Base-by-base conservation (phyloP, 2,113 vertebrate species). In the Cinclus mexicanus region DNA sequence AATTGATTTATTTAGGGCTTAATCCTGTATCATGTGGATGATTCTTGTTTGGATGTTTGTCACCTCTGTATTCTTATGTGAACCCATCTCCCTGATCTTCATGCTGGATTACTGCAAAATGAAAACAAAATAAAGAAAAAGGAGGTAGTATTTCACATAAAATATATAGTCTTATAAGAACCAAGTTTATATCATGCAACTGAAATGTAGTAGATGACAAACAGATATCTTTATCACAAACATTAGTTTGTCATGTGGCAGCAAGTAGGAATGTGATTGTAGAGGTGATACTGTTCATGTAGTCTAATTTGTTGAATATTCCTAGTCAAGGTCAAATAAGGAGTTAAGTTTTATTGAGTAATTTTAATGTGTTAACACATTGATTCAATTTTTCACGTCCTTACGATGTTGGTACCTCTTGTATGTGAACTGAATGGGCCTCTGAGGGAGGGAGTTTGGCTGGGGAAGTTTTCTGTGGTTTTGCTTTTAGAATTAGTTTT, bases 41-140 rank as follows among this genome's bases (percentile, higher is more conserved):
- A 14, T 68, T 71, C 9, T 77, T 37, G 12, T 50, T 55, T 81
- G 72, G 65, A 49, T 95, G 16, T 46, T 71, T 41, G 20, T 79
- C 35, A 75, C 39, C 29, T 89, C 16, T 1, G 0, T 37, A 33
- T n/a, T 63, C 19, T 22, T 75, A 1, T 6, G 18, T 17, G 6
- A 65, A 37, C 5, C 7, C 55, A n/a, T 76, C 24, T 83, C 1
- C 69, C 37, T 70, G 37, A 60, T 16, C 47, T 22, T 71, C 28
- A 6, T 56, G 12, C 31, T 57, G 35, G 19, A 39, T 60, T 85
- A 68, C 24, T 63, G 53, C 35, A 71, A 64, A 82, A 64, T 11
- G n/a, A 57, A 72, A 87, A 64, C 6, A 41, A 72, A 90, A 53
- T 13, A 12, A 60, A 61, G 22, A 14, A 71, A 25, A 57, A 59